Conservation (phyloP, 2,113 vertebrate genomes). For the Scomber japonicus region DNA sequence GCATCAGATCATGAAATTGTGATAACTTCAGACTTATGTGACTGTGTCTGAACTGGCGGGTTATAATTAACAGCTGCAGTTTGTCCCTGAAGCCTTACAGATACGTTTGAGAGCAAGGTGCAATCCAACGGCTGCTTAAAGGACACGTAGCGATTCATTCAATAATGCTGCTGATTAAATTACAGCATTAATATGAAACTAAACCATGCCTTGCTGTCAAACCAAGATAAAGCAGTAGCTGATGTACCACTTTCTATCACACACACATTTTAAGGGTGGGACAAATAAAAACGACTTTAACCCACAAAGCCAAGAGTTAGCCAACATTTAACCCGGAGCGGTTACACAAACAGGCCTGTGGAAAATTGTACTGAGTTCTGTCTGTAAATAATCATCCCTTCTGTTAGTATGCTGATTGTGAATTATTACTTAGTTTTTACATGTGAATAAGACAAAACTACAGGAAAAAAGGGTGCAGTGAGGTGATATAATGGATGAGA, state of each 20-base stretch:
- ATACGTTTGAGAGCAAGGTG: background rate
- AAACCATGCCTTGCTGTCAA: background rate
- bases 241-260: background rate
- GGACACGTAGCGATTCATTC: background rate
- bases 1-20: background rate
- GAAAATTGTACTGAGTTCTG: background rate
- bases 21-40: background rate
- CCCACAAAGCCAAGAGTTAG: background rate
- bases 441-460: constrained; percentile 13
- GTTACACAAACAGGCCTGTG: background rate
- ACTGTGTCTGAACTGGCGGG: background rate
- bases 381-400: constrained; percentile 22
- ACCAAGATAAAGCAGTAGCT: background rate
- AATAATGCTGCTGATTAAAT: background rate
- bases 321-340: constrained; percentile 5
- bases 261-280: constrained; percentile 2
- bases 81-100: background rate
- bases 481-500: too few relatives aligned
- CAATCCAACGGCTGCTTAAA: background rate
- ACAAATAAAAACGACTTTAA: constrained; percentile 25
- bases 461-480: too few relatives aligned
- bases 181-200: background rate
- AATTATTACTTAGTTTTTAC: constrained; percentile 7
- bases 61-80: background rate
- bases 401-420: background rate